These are phyloP conservation scores for Lobophora halterata DNA, from an alignment of 2,888 invertebrate genomes.

Conservation along the genomic window DNA sequence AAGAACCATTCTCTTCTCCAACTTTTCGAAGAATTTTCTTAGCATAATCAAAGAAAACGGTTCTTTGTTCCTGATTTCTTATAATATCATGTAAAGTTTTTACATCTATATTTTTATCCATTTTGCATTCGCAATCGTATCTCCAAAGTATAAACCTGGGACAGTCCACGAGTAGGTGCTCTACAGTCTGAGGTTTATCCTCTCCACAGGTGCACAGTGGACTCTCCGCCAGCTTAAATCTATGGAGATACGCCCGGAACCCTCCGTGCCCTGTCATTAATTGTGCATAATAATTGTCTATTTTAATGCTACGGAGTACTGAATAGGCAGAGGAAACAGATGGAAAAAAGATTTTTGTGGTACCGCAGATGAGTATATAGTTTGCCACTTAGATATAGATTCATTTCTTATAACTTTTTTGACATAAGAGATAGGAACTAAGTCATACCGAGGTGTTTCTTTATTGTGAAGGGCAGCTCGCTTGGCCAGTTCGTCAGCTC, in stretches of 20 bases:
- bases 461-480: background rate
- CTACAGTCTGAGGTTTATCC: background rate
- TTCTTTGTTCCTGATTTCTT: too few species aligned
- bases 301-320: background rate
- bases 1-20: too few species aligned
- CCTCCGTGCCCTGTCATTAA: background rate
- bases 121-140: background rate
- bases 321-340: background rate
- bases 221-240: background rate
- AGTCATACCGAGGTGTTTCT: background rate
- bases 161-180: background rate
- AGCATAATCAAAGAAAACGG: too few species aligned
- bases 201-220: background rate
- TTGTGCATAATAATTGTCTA: background rate
- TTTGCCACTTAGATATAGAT: background rate
- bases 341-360: background rate
- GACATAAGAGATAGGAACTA: background rate
- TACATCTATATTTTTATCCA: too few species aligned
- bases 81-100: too few species aligned
- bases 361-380: background rate
- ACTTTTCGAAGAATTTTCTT: too few species aligned
- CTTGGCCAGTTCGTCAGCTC: conserved; percentile 3
- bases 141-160: background rate
- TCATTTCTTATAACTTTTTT: background rate
- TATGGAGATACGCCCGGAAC: background rate